Conservation (phyloP, 2,888 invertebrate genomes). For the Bibio marci region DNA sequence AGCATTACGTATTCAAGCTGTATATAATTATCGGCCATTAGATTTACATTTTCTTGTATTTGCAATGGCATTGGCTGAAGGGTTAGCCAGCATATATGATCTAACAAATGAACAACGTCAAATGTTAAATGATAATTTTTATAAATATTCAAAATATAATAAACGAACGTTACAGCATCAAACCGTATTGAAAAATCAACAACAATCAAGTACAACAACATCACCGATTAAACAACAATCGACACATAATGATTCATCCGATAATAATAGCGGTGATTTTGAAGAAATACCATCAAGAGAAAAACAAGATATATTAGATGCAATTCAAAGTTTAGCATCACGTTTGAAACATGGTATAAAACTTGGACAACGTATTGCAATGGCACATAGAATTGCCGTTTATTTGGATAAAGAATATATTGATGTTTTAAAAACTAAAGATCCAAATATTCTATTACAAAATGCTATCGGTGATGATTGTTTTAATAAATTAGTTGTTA, state of each 20-base stretch:
- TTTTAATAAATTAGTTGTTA: slow-evolving; percentile 37
- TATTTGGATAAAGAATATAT: slow-evolving; percentile 38
- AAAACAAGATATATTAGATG: slow-evolving; percentile 25
- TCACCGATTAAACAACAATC: neutral
- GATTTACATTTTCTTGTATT: slow-evolving; percentile 41
- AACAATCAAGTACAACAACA: neutral
- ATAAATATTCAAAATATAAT: slow-evolving; percentile 26
- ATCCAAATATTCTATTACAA: slow-evolving; percentile 34
- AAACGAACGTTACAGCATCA: slow-evolving; percentile 23
- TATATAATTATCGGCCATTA: slow-evolving; percentile 28
- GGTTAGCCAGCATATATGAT: slow-evolving; percentile 34
- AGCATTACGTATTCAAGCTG: slow-evolving; percentile 32
- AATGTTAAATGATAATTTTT: slow-evolving; percentile 30
- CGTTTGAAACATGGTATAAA: slow-evolving; percentile 34
- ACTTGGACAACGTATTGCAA: slow-evolving; percentile 35
- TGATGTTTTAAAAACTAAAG: slow-evolving; percentile 32
- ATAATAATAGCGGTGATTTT: slow-evolving; percentile 18
- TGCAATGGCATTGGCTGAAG: slow-evolving; percentile 42
- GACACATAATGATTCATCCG: neutral
- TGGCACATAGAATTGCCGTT: slow-evolving; percentile 37
- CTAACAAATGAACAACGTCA: slow-evolving; percentile 45
- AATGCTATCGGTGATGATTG: slow-evolving; percentile 35
- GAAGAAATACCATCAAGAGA: slow-evolving; percentile 27
- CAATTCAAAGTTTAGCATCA: slow-evolving; percentile 27
- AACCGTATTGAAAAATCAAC: slow-evolving; percentile 11